Evolutionary conservation across 2,113 vertebrate species (phyloP), one percentile per base, ranked within the genome.

Genomic region (Isichthys henryi): DNA sequence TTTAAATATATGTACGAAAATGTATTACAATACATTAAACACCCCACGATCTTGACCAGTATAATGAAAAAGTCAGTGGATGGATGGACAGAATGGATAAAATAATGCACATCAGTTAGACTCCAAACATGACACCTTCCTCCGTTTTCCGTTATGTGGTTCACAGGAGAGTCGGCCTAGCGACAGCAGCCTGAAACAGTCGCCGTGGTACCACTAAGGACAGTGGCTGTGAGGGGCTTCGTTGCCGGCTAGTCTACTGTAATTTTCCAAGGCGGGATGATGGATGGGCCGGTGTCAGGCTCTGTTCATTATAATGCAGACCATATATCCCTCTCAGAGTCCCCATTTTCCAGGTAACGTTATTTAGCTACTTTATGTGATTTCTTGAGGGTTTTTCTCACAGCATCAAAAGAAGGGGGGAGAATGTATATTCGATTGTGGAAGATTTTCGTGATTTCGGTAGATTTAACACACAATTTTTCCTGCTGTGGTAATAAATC

Each of bases 231-330:
- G 91, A 89, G 91, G 93, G 91, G 91, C 94, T 88, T 87, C 90
- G 56, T 87, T 80, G 88, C 89, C 66, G 39, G 87, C 90, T 91
- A 48, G 89, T 88, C 94, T 92, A 92, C 94, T 95, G 94, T 95
- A 95, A 95, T 95, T 95, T 96, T 94, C 95, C 94, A 82, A 93
- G 94, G 91, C 93, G 93, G 93, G 93, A 95, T 96, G 96, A 96
- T 96, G 95, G 95, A 96, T 96, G 95, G 92, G 93, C 91, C 13
- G 53, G 93, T 96, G 95, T 96, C 95, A 96, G 93, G 92, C 95
- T 93, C 92, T 94, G 95, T 96, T 96, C 95, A 96, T 96, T 96
- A 95, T 95, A 95, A 96, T 96, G 95, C 95, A 94, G 93, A 95
- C 94, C 94, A 96, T 95, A 95, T 96, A 95, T 96, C 95, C 94